Conservation (phyloP, 2,888 invertebrate genomes). For the Chorisops tibialis region DNA sequence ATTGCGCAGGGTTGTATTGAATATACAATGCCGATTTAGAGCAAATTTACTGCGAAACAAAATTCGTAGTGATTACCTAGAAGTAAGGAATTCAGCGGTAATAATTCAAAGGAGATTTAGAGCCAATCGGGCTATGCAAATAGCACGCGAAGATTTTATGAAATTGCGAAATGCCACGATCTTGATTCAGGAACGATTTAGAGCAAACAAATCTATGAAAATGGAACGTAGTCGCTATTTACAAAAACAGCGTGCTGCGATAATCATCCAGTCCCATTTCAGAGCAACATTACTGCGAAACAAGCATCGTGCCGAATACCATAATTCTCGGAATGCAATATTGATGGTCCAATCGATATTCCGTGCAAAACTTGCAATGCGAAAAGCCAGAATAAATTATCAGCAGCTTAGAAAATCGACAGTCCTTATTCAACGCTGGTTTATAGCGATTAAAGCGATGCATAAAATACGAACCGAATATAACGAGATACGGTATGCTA, state of each 20-base stretch:
- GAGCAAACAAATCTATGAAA: conserved; percentile 35
- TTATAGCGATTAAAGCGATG: conserved; percentile 23
- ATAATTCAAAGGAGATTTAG: conserved; percentile 51
- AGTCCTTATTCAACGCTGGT: background rate
- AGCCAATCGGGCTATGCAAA: conserved; percentile 42
- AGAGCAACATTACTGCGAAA: conserved; percentile 26
- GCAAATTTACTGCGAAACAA: conserved; percentile 16
- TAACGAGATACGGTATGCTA: conserved; percentile 32
- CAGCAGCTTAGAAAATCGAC: conserved; percentile 12
- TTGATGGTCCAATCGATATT: conserved; percentile 49
- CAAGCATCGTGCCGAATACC: background rate
- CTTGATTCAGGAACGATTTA: conserved; percentile 43
- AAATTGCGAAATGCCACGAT: conserved; percentile 37
- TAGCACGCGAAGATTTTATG: conserved; percentile 39
- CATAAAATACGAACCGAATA: conserved; percentile 37
- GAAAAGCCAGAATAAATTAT: conserved; percentile 40
- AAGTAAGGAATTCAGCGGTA: conserved; percentile 25
- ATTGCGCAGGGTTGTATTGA: conserved; percentile 37
- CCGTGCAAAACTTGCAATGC: conserved; percentile 44
- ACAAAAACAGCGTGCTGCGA: conserved; percentile 39
- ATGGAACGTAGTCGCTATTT: conserved; percentile 36
- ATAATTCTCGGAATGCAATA: background rate
- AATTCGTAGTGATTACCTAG: conserved; percentile 24
- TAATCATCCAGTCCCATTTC: background rate
- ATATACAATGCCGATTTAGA: conserved; percentile 44